These are phyloP conservation scores for Lanius collurio DNA, from an alignment of 2,113 vertebrate genomes.

Conservation along the genomic window DNA sequence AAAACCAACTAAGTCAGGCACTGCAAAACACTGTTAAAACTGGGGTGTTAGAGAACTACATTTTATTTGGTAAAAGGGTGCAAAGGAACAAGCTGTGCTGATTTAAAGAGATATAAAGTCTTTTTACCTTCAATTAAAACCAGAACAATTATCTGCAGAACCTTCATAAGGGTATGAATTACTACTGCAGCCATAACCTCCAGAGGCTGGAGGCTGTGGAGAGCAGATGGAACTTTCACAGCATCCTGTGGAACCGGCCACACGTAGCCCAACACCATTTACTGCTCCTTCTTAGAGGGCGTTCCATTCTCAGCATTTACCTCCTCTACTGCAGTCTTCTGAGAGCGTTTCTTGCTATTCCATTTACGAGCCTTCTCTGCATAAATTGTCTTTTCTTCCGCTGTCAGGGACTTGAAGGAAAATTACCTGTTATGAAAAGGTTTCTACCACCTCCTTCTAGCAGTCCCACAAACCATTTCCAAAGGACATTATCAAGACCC, in stretches of 20 bases:
- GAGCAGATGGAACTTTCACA: neutral
- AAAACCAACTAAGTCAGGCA: neutral
- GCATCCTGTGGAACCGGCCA: accelerated
- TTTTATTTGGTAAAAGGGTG: neutral
- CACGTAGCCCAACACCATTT: neutral
- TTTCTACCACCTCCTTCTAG: neutral
- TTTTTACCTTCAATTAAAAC: neutral
- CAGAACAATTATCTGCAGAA: neutral
- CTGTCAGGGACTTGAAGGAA: slow-evolving; percentile 55
- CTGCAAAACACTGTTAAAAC: neutral
- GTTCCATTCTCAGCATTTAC: neutral
- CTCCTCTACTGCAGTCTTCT: neutral
- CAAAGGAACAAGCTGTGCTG: neutral
- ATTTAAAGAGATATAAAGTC: neutral
- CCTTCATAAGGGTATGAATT: accelerated
- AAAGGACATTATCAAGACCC: no score
- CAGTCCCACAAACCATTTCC: neutral
- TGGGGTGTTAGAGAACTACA: neutral
- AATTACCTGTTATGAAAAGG: neutral
- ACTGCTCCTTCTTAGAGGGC: no score
- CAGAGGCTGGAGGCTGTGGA: neutral
- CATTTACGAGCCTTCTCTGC: slow-evolving; percentile 65
- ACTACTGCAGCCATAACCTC: neutral
- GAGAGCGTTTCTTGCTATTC: slow-evolving; percentile 19
- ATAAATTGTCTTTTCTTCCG: slow-evolving; percentile 65